A percentile compares a stretch with the other conserved stretches of the same genome.
These are phyloP conservation scores for Opisthograptis luteolata DNA, from an alignment of 2,888 invertebrate species.

Conservation along the genomic window DNA sequence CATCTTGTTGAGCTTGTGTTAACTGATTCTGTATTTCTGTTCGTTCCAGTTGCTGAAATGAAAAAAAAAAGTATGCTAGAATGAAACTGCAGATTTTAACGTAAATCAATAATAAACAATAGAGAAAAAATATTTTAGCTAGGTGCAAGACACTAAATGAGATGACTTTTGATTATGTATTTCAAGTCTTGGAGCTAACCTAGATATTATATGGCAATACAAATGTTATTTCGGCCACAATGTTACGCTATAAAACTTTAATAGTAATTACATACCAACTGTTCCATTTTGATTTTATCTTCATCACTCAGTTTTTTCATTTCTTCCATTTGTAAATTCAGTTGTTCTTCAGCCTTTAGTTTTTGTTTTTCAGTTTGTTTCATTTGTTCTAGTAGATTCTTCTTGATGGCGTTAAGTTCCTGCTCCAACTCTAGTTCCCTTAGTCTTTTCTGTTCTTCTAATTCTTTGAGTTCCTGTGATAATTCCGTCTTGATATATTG, in stretches of 20 bases:
- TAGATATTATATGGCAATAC: too few relatives aligned
- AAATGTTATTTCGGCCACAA: too few relatives aligned
- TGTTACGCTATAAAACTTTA: too few relatives aligned
- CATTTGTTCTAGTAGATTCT: conserved; percentile 65
- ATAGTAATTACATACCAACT: conserved; percentile 69
- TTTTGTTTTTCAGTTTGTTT: conserved; percentile 72
- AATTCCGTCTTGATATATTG: too few relatives aligned
- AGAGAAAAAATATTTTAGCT: too few relatives aligned
- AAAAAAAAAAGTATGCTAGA: conserved; percentile 1
- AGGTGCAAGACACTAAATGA: too few relatives aligned
- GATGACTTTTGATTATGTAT: too few relatives aligned
- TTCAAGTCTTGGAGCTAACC: too few relatives aligned
- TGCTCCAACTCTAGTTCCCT: conserved; percentile 67
- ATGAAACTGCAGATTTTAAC: too few relatives aligned
- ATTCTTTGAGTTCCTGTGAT: conserved; percentile 64
- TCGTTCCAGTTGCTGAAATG: conserved; percentile 63
- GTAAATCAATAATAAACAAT: too few relatives aligned
- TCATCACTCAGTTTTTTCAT: conserved; percentile 69
- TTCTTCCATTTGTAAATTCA: conserved; percentile 62
- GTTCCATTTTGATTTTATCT: conserved; percentile 66
- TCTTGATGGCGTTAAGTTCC: conserved; percentile 65
- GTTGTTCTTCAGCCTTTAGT: conserved; percentile 58
- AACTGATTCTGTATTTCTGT: conserved; percentile 65
- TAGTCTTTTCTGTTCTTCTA: conserved; percentile 63
- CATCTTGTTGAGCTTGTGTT: conserved; percentile 59